These are phyloP conservation scores for Ailurus styani DNA, from an alignment of 2,113 vertebrate species.

Conservation along the genomic window DNA sequence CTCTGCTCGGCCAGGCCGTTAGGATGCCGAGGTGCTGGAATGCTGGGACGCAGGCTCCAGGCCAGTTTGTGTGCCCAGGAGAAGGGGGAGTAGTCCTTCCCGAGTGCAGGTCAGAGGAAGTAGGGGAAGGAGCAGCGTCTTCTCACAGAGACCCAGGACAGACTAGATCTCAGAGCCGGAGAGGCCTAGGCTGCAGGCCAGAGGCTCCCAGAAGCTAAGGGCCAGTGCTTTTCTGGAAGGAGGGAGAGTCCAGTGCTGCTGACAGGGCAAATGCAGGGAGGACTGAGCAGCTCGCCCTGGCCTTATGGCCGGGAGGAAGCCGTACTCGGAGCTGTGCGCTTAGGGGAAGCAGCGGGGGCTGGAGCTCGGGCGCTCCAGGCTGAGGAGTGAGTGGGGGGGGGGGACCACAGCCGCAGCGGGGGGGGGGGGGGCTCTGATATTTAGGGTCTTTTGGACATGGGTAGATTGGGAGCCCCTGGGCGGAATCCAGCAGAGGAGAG, in stretches of 20 bases:
- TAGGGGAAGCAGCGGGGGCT: not conserved
- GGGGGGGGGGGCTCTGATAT: not conserved
- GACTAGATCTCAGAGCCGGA: not conserved
- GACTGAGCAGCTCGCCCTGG: not conserved
- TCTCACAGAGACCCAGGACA: not conserved
- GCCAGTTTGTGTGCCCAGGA: not conserved
- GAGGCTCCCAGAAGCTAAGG: not conserved
- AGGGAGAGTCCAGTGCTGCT: not conserved
- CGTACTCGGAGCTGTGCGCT: not conserved
- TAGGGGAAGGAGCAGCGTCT: not conserved
- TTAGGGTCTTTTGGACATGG: not conserved
- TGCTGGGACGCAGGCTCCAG: not conserved
- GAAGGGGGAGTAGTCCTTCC: not conserved
- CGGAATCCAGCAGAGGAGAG: not conserved
- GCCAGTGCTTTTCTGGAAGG: not conserved
- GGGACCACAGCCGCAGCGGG: not conserved
- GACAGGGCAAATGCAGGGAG: not conserved
- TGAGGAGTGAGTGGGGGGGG: not conserved
- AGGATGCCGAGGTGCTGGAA: not conserved
- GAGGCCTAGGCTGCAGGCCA: not conserved
- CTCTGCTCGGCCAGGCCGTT: not conserved
- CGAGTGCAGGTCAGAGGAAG: not conserved
- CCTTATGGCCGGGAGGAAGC: not conserved
- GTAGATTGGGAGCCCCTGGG: not conserved
- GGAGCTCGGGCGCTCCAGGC: not conserved